Conservation (phyloP, 2,888 invertebrate genomes). For the Yponomeuta plumbellus region DNA sequence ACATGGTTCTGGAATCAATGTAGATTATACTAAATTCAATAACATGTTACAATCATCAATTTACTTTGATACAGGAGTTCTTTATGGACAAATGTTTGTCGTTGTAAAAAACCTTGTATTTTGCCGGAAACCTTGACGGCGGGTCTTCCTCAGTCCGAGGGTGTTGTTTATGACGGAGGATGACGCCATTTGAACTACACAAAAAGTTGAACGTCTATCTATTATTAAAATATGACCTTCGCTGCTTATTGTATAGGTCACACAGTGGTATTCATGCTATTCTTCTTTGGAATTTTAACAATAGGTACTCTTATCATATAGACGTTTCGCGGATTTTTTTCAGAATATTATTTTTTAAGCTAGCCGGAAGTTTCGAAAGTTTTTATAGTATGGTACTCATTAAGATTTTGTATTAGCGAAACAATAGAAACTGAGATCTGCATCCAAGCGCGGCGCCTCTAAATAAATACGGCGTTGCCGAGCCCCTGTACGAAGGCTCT, state of each 20-base stretch:
- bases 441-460: conserved; percentile 37
- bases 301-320: not conserved
- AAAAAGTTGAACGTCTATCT: not conserved
- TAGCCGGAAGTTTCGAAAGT: not conserved
- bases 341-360: not conserved
- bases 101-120: not conserved
- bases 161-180: conserved; percentile 5
- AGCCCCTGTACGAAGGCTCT: conserved; percentile 48
- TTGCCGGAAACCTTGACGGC: conserved; percentile 12
- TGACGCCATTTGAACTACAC: conserved; percentile 8
- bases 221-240: conserved; percentile 11
- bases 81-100: not conserved
- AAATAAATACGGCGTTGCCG: conserved; percentile 26
- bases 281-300: not conserved
- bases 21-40: too few species aligned
- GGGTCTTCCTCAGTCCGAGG: conserved; percentile 5
- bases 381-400: not conserved
- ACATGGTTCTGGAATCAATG: too few species aligned
- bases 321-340: not conserved
- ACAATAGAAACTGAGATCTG: not conserved
- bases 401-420: conserved; percentile 1
- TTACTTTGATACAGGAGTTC: not conserved
- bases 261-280: not conserved
- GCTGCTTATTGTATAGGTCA: not conserved
- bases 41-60: not conserved